These are phyloP conservation scores for Echinarachnius parma DNA, from an alignment of 53 echinoderm and acorn worm genomes.

Conservation along the genomic window DNA sequence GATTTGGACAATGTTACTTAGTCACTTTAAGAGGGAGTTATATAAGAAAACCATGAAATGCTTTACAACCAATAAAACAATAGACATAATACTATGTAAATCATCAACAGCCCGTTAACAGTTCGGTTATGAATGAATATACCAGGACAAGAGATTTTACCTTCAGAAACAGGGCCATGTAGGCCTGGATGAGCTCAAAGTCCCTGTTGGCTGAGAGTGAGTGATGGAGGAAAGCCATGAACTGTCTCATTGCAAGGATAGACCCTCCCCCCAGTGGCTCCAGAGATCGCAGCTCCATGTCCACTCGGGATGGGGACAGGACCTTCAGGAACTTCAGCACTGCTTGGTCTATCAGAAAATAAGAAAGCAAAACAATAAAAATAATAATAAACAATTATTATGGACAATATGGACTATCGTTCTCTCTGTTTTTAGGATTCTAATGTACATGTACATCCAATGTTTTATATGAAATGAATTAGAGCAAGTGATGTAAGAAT, in stretches of 20 bases:
- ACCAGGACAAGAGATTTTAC: slow-evolving; percentile 50
- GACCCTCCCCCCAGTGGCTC: slow-evolving; percentile 81
- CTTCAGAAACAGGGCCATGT: slow-evolving; percentile 69
- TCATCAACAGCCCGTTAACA: no score
- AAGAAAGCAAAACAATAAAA: background rate
- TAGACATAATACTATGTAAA: no score
- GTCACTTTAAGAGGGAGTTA: slow-evolving; percentile 25
- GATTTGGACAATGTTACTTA: no score
- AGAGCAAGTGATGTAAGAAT: no score
- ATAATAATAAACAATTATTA: no score
- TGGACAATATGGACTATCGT: no score
- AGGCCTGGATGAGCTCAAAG: slow-evolving; percentile 93
- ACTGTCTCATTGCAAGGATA: slow-evolving; percentile 57
- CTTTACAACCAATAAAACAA: slow-evolving; percentile 54
- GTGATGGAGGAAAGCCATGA: slow-evolving; percentile 54
- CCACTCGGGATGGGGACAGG: slow-evolving; percentile 77
- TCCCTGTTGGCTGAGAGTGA: slow-evolving; percentile 51
- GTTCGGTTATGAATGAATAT: no score
- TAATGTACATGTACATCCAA: no score
- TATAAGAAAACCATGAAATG: slow-evolving; percentile 63
- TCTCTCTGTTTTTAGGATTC: no score
- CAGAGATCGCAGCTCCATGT: slow-evolving; percentile 73
- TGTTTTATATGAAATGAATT: no score
- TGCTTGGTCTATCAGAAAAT: slow-evolving; percentile 46
- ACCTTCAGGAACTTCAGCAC: slow-evolving; percentile 61